Percentiles rank a stretch among this genome's conserved stretches.
phyloP scores from a whole-genome alignment of 2,797 vertebrate genomes.

The Mionectes olivaceus region DNA sequence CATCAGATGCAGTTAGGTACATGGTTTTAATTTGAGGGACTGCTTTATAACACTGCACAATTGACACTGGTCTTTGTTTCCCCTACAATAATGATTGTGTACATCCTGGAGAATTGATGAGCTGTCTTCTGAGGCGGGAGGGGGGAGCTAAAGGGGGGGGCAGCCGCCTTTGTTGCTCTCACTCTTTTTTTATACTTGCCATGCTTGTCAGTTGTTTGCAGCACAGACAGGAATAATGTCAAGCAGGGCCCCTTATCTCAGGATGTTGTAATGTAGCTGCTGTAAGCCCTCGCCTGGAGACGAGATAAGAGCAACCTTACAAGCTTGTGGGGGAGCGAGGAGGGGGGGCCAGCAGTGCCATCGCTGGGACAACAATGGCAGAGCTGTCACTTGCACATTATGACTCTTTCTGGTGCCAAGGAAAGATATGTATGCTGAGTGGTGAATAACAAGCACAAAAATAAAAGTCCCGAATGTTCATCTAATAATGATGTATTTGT shows the following conservation, averaged over 20 bases:
- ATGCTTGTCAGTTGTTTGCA: constrained; percentile 85
- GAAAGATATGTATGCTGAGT: constrained; percentile 76
- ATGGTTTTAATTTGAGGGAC: constrained; percentile 99
- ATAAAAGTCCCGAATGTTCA: constrained; percentile 88
- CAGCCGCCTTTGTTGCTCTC: constrained; percentile 83
- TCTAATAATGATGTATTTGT: constrained; percentile 92
- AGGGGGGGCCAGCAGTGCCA: constrained; percentile 41
- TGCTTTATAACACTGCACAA: constrained; percentile 87
- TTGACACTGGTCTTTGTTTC: constrained; percentile 93
- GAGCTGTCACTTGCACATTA: constrained; percentile 76
- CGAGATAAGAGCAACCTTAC: constrained; percentile 87
- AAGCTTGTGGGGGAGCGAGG: constrained; percentile 62
- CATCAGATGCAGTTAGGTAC: constrained; percentile 94
- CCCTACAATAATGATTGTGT: constrained; percentile 89
- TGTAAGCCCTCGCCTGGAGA: constrained; percentile 84
- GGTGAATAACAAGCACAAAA: constrained; percentile 84
- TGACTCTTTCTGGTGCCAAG: constrained; percentile 80
- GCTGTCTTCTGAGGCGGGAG: constrained; percentile 81
- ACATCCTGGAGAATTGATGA: constrained; percentile 94
- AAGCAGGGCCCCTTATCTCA: constrained; percentile 88
- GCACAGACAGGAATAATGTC: constrained; percentile 86
- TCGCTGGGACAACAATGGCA: constrained; percentile 80
- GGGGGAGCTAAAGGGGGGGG: not conserved
- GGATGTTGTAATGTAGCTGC: constrained; percentile 84
- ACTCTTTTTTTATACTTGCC: constrained; percentile 81